These are phyloP conservation scores for Bombus superbus DNA, from an alignment of 1,140 invertebrate species.

Conservation along the genomic window DNA sequence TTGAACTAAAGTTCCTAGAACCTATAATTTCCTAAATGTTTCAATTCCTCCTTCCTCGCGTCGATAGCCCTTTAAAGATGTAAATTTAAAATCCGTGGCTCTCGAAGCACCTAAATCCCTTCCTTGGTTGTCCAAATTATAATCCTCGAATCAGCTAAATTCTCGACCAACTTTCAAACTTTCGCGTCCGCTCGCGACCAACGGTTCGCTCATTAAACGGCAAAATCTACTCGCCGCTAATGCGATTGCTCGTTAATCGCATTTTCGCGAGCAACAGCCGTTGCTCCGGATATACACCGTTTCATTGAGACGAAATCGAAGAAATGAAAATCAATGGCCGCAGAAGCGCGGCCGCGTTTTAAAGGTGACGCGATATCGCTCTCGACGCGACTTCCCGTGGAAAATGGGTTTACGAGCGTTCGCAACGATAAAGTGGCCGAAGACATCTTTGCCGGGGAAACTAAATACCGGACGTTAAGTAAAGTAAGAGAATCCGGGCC, in stretches of 20 bases:
- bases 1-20: too few relatives aligned
- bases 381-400: neutral
- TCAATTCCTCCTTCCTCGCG: neutral
- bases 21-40: neutral
- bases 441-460: neutral
- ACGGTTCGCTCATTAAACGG: neutral
- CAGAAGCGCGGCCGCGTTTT: neutral
- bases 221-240: neutral
- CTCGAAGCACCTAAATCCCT: neutral
- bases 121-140: neutral
- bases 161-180: neutral
- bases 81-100: neutral
- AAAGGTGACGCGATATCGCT: neutral
- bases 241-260: slow-evolving; percentile 4
- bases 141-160: neutral
- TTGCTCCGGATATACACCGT: too few relatives aligned
- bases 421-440: neutral
- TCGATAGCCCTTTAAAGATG: neutral
- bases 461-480: neutral
- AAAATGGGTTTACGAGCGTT: neutral
- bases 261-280: neutral
- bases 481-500: neutral
- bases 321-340: neutral
- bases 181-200: neutral
- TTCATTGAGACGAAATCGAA: slow-evolving; percentile 3